Conservation (phyloP, 2,888 invertebrate genomes). For the Baccha elongata region DNA sequence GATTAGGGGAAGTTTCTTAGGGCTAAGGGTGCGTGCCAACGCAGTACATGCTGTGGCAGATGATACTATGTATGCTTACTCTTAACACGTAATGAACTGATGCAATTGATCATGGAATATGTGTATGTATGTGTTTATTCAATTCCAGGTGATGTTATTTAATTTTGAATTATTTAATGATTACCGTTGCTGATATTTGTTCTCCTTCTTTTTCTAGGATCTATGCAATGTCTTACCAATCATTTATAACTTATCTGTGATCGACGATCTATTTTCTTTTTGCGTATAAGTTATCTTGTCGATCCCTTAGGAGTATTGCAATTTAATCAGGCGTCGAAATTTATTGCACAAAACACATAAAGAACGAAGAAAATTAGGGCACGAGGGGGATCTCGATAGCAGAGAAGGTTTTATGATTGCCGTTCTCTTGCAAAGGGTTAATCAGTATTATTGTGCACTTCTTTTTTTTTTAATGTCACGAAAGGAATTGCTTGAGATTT, state of each 20-base stretch:
- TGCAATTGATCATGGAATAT: slow-evolving; percentile 58
- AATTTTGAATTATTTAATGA: slow-evolving; percentile 63
- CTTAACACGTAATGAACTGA: slow-evolving; percentile 39
- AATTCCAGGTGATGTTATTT: slow-evolving; percentile 70
- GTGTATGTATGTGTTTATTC: slow-evolving; percentile 1
- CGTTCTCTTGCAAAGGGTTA: slow-evolving; percentile 50
- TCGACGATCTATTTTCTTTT: slow-evolving; percentile 29
- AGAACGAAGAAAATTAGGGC: slow-evolving; percentile 34
- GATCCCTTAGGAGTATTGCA: slow-evolving; percentile 56
- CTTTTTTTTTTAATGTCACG: background rate
- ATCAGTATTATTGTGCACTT: slow-evolving; percentile 21
- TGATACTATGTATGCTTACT: slow-evolving; percentile 42
- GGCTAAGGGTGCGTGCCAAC: slow-evolving; percentile 67
- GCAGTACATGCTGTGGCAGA: slow-evolving; percentile 44
- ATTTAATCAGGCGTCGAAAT: slow-evolving; percentile 65
- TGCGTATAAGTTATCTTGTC: slow-evolving; percentile 16
- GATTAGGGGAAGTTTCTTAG: slow-evolving; percentile 66
- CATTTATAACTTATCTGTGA: slow-evolving; percentile 24
- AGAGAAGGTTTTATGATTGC: background rate
- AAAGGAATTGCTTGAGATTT: slow-evolving; percentile 57
- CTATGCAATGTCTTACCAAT: slow-evolving; percentile 10
- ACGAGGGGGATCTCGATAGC: background rate
- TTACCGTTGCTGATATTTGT: slow-evolving; percentile 25
- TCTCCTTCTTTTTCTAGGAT: slow-evolving; percentile 22
- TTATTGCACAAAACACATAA: slow-evolving; percentile 64